phyloP scores from a whole-genome alignment of 1,140 invertebrate species.

The Chelonus insularis region DNA sequence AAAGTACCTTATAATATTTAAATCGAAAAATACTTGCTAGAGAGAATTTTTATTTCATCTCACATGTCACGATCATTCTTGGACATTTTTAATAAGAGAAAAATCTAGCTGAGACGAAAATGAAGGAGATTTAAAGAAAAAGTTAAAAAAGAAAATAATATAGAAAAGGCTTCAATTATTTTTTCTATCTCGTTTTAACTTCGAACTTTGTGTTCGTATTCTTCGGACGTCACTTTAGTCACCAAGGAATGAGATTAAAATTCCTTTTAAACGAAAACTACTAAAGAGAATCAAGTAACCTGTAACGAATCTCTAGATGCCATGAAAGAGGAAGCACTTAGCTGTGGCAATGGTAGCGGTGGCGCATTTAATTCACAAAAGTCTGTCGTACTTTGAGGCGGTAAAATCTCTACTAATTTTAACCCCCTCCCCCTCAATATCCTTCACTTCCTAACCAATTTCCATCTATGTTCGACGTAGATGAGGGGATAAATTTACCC shows the following conservation, averaged over 20 bases:
- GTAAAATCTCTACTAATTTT: conserved; percentile 36
- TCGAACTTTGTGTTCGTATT: conserved; percentile 4
- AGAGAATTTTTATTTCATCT: too few species aligned
- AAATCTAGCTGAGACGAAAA: too few species aligned
- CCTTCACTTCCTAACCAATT: neutral
- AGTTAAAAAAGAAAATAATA: too few species aligned
- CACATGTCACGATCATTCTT: too few species aligned
- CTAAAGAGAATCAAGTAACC: neutral
- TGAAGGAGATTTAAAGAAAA: too few species aligned
- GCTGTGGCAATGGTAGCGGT: conserved; percentile 10
- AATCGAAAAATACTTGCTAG: too few species aligned
- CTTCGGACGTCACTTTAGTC: too few species aligned
- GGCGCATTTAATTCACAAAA: conserved; percentile 33
- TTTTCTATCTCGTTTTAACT: neutral
- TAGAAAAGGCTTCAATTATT: neutral
- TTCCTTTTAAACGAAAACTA: conserved; percentile 43
- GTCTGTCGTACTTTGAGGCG: neutral
- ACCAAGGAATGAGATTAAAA: conserved; percentile 47
- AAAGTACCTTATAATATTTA: too few species aligned
- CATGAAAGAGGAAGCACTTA: conserved; percentile 34
- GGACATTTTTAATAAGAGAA: too few species aligned
- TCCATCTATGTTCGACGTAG: neutral
- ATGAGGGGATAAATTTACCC: neutral
- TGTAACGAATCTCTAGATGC: conserved; percentile 22
- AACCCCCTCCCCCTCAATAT: conserved; percentile 1